A percentile compares a stretch with the other conserved stretches of the same genome.
phyloP scores from a whole-genome alignment of 2,113 vertebrate species.

The Paradoxurus hermaphroditus region DNA sequence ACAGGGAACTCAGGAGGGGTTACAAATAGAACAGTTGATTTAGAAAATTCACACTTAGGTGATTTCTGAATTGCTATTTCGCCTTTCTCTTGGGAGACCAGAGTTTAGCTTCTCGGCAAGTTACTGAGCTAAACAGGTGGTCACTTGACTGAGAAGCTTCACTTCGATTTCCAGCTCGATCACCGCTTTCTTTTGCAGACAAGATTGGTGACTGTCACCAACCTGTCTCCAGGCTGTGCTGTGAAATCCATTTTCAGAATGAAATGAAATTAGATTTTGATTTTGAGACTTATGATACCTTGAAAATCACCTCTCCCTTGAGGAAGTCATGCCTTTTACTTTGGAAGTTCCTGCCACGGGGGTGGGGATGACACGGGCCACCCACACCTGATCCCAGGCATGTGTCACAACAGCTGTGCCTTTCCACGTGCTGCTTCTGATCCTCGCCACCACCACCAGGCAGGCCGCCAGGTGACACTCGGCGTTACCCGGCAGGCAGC shows the following conservation, averaged over 20 bases:
- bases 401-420: accelerated
- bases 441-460: neutral
- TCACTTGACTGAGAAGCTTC: neutral
- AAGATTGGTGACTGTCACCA: too few relatives aligned
- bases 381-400: accelerated
- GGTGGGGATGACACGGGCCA: accelerated
- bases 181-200: neutral
- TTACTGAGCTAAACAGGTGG: accelerated
- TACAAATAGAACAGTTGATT: neutral
- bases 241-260: neutral
- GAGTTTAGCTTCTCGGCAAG: accelerated
- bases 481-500: accelerated
- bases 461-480: neutral
- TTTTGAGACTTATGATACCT: neutral
- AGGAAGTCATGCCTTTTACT: accelerated
- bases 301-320: neutral
- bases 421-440: accelerated
- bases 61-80: neutral
- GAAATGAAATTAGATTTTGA: neutral
- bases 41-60: accelerated
- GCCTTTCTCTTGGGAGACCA: neutral
- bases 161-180: neutral
- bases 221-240: neutral
- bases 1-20: neutral
- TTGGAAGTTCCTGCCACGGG: neutral